Percentiles rank a stretch among this genome's conserved stretches.
phyloP scores from a whole-genome alignment of 1,140 invertebrate genomes.

The Rhyzopertha dominica region DNA sequence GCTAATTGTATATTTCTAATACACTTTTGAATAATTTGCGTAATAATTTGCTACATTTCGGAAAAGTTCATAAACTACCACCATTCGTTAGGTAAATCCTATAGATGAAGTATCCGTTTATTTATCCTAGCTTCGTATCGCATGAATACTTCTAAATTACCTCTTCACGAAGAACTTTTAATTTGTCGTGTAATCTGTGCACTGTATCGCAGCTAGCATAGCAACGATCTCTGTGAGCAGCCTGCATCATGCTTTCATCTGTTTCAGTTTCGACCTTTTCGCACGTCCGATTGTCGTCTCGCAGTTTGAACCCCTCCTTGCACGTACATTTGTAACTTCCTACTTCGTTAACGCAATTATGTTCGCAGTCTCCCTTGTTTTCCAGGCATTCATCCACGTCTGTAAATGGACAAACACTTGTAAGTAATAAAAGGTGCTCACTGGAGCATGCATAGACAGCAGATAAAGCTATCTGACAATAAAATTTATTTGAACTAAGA shows the following conservation, averaged over 20 bases:
- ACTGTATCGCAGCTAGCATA: constrained; percentile 58
- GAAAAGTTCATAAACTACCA: no score
- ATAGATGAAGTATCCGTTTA: no score
- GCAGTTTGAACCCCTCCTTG: constrained; percentile 48
- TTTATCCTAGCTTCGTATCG: no score
- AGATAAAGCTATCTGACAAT: no score
- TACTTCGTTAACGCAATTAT: constrained; percentile 55
- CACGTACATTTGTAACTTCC: constrained; percentile 57
- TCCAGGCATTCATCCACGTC: constrained; percentile 66
- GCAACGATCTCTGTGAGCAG: constrained; percentile 49
- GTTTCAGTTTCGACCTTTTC: constrained; percentile 29
- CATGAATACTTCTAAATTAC: constrained; percentile 20
- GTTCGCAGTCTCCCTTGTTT: constrained; percentile 57
- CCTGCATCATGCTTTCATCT: constrained; percentile 35
- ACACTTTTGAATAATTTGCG: no score
- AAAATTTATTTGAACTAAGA: no score
- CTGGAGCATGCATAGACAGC: no score
- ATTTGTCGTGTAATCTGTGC: constrained; percentile 51
- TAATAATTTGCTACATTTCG: no score
- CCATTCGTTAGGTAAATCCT: no score
- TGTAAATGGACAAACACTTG: constrained; percentile 37
- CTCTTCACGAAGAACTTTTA: constrained; percentile 53
- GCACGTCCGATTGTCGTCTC: constrained; percentile 58
- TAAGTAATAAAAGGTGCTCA: no score
- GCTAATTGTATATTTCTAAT: no score